phyloP scores from a whole-genome alignment of 2,797 vertebrate species.

The Echeneis naucrates region DNA sequence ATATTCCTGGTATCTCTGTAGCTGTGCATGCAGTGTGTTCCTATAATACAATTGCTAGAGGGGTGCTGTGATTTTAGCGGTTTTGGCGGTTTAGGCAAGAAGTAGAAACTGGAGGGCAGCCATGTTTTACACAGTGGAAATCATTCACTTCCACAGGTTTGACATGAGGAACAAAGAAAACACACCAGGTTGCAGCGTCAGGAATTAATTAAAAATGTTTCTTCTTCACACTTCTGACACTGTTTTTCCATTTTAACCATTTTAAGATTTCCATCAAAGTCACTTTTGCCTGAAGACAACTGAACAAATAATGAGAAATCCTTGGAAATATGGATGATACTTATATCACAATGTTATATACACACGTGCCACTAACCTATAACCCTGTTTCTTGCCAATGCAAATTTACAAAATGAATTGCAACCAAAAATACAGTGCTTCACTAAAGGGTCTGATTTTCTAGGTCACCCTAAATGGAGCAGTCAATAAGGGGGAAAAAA shows the following conservation, averaged over 20 bases:
- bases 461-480: conserved; percentile 49
- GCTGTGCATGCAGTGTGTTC: conserved; percentile 2
- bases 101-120: conserved; percentile 8
- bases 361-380: neutral
- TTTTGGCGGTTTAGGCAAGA: conserved; percentile 47
- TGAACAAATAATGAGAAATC: neutral
- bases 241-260: neutral
- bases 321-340: neutral
- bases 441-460: conserved; percentile 54
- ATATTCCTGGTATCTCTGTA: conserved; percentile 26
- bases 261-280: conserved; percentile 4
- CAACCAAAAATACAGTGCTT: conserved; percentile 17
- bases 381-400: neutral
- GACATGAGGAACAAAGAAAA: neutral
- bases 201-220: neutral
- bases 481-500: conserved; percentile 1
- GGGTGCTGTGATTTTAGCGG: neutral
- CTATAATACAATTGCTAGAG: conserved; percentile 13
- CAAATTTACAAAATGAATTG: neutral
- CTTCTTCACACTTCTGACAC: neutral
- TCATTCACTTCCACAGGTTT: conserved; percentile 16
- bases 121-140: conserved; percentile 19
- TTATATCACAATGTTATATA: neutral
- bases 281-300: neutral
- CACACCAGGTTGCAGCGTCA: neutral